These are phyloP conservation scores for Grammomys surdaster DNA, from an alignment of 2,113 vertebrate species.

Conservation along the genomic window DNA sequence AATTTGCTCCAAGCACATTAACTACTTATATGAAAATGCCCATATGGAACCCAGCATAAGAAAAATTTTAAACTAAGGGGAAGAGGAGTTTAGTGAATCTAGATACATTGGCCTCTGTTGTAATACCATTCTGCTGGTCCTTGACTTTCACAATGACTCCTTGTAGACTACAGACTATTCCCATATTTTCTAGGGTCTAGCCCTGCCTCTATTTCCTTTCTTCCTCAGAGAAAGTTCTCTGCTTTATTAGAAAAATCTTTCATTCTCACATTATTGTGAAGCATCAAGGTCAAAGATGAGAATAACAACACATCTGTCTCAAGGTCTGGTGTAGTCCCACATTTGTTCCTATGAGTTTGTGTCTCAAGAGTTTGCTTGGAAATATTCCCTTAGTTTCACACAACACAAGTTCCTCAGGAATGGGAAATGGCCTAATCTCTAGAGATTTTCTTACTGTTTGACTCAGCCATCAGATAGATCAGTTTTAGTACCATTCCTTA, in stretches of 20 bases:
- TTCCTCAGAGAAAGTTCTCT: not conserved
- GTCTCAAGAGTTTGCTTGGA: not conserved
- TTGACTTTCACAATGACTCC: not conserved
- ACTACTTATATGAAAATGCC: not conserved
- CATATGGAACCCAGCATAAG: not conserved
- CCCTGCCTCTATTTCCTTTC: not conserved
- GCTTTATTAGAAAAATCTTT: not conserved
- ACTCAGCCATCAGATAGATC: not conserved
- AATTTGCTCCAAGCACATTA: not conserved
- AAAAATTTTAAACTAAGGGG: not conserved
- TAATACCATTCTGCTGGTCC: not conserved
- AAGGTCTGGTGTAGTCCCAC: not conserved
- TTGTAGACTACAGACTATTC: not conserved
- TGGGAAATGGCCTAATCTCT: not conserved
- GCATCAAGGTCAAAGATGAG: not conserved
- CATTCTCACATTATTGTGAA: not conserved
- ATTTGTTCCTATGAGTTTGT: conserved; percentile 12
- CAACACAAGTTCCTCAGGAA: not conserved
- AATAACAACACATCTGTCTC: not conserved
- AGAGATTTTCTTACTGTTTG: not conserved
- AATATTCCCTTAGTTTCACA: not conserved
- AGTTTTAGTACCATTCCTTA: not conserved
- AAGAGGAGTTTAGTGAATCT: not conserved
- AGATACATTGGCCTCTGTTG: not conserved
- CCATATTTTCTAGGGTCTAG: not conserved